These are phyloP conservation scores for Lytechinus pictus DNA, from an alignment of 35 echinoderm and acorn worm genomes.

Conservation along the genomic window DNA sequence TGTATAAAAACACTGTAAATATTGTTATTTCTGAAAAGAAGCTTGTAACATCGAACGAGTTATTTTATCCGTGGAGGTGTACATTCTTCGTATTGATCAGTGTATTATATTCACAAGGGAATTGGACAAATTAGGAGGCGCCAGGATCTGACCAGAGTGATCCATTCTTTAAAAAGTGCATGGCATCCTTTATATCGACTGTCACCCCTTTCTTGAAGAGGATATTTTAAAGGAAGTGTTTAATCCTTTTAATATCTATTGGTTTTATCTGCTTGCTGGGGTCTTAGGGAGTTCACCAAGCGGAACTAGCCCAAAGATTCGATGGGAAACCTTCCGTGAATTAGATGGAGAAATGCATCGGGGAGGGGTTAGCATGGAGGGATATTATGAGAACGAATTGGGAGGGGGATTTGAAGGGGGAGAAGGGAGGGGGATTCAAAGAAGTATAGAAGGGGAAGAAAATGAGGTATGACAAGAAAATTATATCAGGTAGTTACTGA, in stretches of 20 bases:
- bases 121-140: background rate
- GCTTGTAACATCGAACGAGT: too few species aligned
- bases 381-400: background rate
- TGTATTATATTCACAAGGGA: too few species aligned
- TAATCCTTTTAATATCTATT: background rate
- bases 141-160: background rate
- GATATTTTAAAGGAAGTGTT: background rate
- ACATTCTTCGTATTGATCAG: too few species aligned
- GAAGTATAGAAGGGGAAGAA: background rate
- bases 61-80: too few species aligned
- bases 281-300: background rate
- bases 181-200: background rate
- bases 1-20: too few species aligned
- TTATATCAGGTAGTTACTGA: too few species aligned
- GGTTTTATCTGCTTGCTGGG: background rate
- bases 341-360: background rate
- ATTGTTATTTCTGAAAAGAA: too few species aligned
- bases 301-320: background rate
- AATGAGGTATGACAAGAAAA: background rate
- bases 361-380: background rate
- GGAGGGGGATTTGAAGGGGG: background rate
- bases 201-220: background rate
- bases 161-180: background rate
- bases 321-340: background rate
- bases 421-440: background rate